A percentile compares a stretch with the other conserved stretches of the same genome.
These are phyloP conservation scores for Notothenia rossii DNA, from an alignment of 2,113 vertebrate species.

Conservation along the genomic window DNA sequence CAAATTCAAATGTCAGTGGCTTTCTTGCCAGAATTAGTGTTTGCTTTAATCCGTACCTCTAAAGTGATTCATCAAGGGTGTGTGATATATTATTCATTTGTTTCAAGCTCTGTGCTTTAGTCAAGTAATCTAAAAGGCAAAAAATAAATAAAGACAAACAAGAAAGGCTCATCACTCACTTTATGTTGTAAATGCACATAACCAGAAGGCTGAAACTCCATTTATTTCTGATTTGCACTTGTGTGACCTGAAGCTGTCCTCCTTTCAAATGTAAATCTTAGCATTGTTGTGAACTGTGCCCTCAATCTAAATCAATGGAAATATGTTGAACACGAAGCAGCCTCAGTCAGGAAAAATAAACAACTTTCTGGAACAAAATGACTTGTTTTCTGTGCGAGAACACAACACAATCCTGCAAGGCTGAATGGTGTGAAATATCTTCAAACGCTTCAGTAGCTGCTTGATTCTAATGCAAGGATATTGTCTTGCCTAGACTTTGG, in stretches of 20 bases:
- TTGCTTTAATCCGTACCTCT: constrained; percentile 25
- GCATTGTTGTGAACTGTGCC: constrained; percentile 20
- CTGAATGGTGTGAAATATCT: constrained; percentile 36
- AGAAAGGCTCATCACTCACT: constrained; percentile 36
- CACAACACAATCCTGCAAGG: constrained; percentile 23
- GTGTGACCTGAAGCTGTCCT: constrained; percentile 31
- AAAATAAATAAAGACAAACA: background rate
- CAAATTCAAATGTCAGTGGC: constrained; percentile 67
- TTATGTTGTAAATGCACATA: constrained; percentile 25
- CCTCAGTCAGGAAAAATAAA: background rate
- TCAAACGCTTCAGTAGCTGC: constrained; percentile 27
- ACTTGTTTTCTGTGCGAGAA: constrained; percentile 26
- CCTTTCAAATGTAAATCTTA: constrained; percentile 27
- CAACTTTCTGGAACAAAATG: constrained; percentile 21
- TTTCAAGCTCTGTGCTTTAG: background rate
- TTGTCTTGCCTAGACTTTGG: constrained; percentile 21
- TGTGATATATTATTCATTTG: constrained; percentile 41
- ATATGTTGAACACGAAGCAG: constrained; percentile 27
- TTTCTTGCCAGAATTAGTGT: constrained; percentile 36
- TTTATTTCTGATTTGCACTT: constrained; percentile 25
- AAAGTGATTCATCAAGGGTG: constrained; percentile 57
- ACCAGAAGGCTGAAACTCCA: constrained; percentile 6
- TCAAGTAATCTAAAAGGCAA: constrained; percentile 38
- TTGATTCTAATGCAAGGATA: constrained; percentile 18
- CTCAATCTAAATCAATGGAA: constrained; percentile 43